Evolutionary conservation across 2,797 vertebrate species (phyloP), one percentile per base, ranked within the genome.

Genomic region (Spondyliosoma cantharus): DNA sequence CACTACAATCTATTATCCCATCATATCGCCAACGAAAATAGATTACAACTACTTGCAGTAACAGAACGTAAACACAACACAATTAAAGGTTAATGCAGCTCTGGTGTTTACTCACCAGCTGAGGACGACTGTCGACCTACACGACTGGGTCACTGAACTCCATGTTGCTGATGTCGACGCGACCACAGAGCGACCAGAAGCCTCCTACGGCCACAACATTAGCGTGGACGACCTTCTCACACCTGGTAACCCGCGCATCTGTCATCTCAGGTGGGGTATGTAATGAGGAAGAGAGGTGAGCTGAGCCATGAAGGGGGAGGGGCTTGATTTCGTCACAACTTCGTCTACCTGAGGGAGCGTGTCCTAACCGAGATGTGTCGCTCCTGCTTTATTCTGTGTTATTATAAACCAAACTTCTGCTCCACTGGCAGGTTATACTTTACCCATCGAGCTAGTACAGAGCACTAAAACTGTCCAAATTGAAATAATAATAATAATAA

Each of bases 181-280:
- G n/a, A n/a, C n/a, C n/a, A n/a, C 25, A 1, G n/a, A 3, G 12
- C 12, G 13, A 24, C 50, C 27, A 7, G 17, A 0, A 17, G 14
- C 32, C 49, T 37, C 29, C 56, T 70, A 53, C 57, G 20, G 24
- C 62, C 59, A 32, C 63, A 3, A 7, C 25, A n/a, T 15, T 15
- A 5, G 45, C 1, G 16, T 1, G 16, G 32, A 24, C n/a, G 0
- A 11, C 42, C 61, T 24, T 11, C 29, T 42, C 62, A 25, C 76
- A 86, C 74, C 72, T 80, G 67, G 19, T 4, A 19, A 59, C 54
- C 29, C 20, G 19, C 50, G 62, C 0, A 32, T 57, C 19, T 50
- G 12, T 65, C 52, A 24, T 46, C 57, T 27, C 83, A 83, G 81
- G 78, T 88, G 22, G 19, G 74, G 32, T 11, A 0, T n/a, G 17